Evolutionary conservation across 2,113 vertebrate species (phyloP).

Genomic region (Lophochroa leadbeateri): DNA sequence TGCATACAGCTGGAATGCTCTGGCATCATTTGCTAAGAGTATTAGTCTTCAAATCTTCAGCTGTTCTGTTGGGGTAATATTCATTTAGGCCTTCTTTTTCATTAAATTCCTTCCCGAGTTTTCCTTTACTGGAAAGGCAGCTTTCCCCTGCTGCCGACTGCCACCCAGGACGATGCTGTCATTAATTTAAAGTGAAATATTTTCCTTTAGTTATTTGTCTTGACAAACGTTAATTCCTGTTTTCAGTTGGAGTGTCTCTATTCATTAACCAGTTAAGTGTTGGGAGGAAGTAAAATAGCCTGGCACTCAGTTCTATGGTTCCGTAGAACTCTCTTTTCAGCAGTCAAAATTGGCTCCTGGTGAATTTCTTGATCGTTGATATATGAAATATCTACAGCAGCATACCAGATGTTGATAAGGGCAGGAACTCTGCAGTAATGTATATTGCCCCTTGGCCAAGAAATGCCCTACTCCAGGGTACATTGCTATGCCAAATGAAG

Average conservation of each 20-base stretch:
- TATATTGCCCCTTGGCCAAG: neutral
- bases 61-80: neutral
- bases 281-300: neutral
- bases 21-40: neutral
- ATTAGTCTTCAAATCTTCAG: neutral
- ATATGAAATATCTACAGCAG: neutral
- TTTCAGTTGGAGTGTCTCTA: neutral
- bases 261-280: neutral
- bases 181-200: neutral
- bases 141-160: neutral
- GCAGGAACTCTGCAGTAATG: rapidly evolving
- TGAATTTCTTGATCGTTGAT: neutral
- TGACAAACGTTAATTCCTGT: neutral
- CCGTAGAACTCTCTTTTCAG: neutral
- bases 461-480: neutral
- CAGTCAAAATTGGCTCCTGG: neutral
- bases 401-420: neutral
- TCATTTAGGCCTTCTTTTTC: neutral
- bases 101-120: neutral
- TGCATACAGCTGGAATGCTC: neutral
- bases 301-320: neutral
- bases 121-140: neutral
- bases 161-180: neutral
- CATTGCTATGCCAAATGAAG: neutral
- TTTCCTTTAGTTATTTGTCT: neutral